A percentile compares a stretch with the other conserved stretches of the same genome.
Conservation (phyloP, 2,888 invertebrate species). For the Acanthococcus lagerstroemiae region DNA sequence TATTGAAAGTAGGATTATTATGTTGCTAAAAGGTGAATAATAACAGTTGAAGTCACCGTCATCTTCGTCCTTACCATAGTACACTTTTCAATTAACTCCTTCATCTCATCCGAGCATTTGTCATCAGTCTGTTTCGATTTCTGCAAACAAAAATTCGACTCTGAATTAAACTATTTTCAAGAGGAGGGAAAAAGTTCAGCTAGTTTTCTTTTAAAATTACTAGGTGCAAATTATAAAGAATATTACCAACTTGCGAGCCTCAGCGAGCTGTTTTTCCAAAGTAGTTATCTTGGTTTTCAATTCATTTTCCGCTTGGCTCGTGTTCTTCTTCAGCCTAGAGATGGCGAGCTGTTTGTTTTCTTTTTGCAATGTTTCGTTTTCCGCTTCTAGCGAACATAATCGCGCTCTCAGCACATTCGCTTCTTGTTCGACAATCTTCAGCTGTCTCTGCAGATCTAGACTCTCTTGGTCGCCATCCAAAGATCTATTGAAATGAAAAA, state of each 20-base stretch:
- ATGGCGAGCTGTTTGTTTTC: constrained; percentile 64
- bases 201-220: no score
- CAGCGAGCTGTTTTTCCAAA: constrained; percentile 54
- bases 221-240: no score
- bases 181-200: no score
- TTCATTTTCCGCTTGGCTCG: constrained; percentile 48
- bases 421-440: constrained; percentile 69
- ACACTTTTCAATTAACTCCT: constrained; percentile 45
- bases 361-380: constrained; percentile 61
- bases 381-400: constrained; percentile 57
- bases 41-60: not conserved
- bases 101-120: constrained; percentile 39
- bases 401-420: constrained; percentile 57
- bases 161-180: no score
- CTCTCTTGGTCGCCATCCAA: constrained; percentile 54
- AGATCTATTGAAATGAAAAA: constrained; percentile 44
- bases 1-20: no score
- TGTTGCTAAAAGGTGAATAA: no score
- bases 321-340: constrained; percentile 47
- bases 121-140: constrained; percentile 43
- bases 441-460: constrained; percentile 60
- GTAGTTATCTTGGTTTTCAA: constrained; percentile 52
- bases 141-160: no score
- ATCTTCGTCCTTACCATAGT: not conserved
- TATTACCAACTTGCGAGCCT: constrained; percentile 43